phyloP scores from a whole-genome alignment of 1,140 invertebrate genomes.

The Sinonovacula constricta region DNA sequence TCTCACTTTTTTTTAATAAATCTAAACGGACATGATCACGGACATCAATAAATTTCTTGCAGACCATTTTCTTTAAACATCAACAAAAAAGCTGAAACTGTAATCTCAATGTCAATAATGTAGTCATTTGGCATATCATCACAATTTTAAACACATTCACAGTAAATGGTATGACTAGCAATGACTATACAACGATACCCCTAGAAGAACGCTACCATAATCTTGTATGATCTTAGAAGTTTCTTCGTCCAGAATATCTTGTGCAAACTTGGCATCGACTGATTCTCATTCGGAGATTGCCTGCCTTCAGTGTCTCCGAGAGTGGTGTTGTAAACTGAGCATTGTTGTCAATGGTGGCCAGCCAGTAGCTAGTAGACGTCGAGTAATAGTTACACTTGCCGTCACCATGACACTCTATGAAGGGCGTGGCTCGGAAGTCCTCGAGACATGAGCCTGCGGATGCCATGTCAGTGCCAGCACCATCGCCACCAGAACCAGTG shows the following conservation, averaged over 20 bases:
- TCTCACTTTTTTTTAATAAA: no score
- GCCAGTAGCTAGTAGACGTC: conserved; percentile 96
- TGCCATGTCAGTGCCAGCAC: conserved; percentile 94
- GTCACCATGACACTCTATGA: conserved; percentile 89
- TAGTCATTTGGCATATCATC: no score
- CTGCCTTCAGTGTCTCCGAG: conserved; percentile 96
- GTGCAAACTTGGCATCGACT: conserved; percentile 98
- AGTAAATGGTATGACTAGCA: no score
- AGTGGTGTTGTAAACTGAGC: conserved; percentile 89
- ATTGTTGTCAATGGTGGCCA: conserved; percentile 92
- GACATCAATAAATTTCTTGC: no score
- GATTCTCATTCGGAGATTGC: conserved; percentile 88
- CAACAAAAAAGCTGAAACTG: no score
- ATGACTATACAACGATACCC: no score
- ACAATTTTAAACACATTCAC: no score
- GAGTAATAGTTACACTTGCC: conserved; percentile 78
- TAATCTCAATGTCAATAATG: no score
- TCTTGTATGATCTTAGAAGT: no score
- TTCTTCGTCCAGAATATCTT: conserved; percentile 49
- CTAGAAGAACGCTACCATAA: no score
- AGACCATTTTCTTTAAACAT: no score
- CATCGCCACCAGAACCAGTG: conserved; percentile 95
- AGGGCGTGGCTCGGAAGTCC: conserved; percentile 96
- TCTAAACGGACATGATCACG: no score
- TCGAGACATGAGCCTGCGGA: conserved; percentile 97